Percentiles rank a stretch among this genome's conserved stretches.
Conservation (phyloP, 2,113 vertebrate species). For the Andinoacara biseriatus region DNA sequence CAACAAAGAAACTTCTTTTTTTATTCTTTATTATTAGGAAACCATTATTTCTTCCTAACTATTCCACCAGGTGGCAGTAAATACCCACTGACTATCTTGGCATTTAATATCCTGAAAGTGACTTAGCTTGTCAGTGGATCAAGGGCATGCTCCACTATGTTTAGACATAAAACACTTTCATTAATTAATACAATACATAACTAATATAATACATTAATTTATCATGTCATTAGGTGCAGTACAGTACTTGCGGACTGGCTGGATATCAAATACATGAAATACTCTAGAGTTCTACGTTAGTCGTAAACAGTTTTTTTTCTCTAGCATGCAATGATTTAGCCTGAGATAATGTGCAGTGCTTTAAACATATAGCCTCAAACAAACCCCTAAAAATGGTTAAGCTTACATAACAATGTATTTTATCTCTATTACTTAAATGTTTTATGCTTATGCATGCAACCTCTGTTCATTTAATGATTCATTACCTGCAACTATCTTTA, state of each 20-base stretch:
- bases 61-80: slow-evolving; percentile 47
- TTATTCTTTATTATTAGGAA: background rate
- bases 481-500: background rate
- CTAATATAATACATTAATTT: background rate
- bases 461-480: background rate
- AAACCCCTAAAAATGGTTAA: background rate
- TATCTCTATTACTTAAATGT: background rate
- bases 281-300: background rate
- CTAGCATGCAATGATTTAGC: too few relatives aligned
- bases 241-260: background rate
- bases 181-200: background rate
- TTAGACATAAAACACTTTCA: background rate
- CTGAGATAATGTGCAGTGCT: too few relatives aligned
- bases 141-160: too few relatives aligned
- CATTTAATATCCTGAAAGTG: background rate
- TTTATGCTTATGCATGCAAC: background rate
- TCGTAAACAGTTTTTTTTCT: too few relatives aligned
- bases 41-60: background rate
- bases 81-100: background rate
- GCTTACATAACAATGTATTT: background rate
- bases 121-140: background rate
- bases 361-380: background rate
- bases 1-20: background rate
- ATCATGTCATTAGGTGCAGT: background rate
- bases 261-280: background rate